These are phyloP conservation scores for Falco biarmicus DNA, from an alignment of 2,797 vertebrate species.

Conservation along the genomic window DNA sequence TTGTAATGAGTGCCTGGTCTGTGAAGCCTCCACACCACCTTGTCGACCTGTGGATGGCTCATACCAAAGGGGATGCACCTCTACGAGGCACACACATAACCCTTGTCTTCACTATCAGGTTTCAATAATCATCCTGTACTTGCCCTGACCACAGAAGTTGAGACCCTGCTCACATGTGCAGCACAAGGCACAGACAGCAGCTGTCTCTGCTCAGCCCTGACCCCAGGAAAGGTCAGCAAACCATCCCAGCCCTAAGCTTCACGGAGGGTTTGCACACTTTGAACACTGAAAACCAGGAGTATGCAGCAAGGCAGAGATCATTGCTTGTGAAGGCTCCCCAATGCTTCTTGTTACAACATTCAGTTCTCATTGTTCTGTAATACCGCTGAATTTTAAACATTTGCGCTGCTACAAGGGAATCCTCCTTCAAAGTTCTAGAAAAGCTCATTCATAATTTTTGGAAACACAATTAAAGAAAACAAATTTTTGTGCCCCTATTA, in stretches of 20 bases:
- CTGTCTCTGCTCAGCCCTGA: not conserved
- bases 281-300: not conserved
- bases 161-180: not conserved
- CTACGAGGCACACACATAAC: not conserved
- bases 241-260: not conserved
- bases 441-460: not conserved
- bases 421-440: not conserved
- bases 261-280: rapidly evolving
- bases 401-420: not conserved
- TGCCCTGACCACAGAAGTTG: not conserved
- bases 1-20: rapidly evolving
- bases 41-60: rapidly evolving
- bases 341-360: not conserved
- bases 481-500: not conserved
- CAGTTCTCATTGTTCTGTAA: rapidly evolving
- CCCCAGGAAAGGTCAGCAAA: not conserved
- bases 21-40: not conserved
- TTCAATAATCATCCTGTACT: rapidly evolving
- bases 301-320: not conserved
- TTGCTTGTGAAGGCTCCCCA: not conserved
- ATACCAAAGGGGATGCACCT: too few species aligned
- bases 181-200: not conserved
- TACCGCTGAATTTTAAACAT: rapidly evolving
- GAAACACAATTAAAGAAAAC: not conserved
- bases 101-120: not conserved